phyloP scores from a whole-genome alignment of 2,888 invertebrate species.

The Scaptomyza tumidula region DNA sequence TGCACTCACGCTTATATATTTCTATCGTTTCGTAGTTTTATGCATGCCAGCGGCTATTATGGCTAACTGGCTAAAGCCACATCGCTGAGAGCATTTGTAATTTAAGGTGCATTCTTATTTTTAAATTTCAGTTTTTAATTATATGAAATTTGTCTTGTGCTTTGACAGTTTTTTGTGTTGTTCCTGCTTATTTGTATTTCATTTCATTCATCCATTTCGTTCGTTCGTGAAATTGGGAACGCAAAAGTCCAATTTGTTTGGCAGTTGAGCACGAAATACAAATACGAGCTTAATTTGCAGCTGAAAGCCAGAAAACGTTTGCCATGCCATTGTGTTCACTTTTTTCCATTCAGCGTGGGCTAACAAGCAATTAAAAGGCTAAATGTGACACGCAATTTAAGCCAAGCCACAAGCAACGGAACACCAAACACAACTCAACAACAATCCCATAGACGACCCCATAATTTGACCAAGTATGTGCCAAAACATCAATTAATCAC shows the following conservation, averaged over 20 bases:
- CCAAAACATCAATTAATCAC: conserved; percentile 67
- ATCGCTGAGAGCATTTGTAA: conserved; percentile 26
- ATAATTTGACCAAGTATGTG: conserved; percentile 48
- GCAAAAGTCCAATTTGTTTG: conserved; percentile 74
- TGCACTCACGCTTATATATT: conserved; percentile 3
- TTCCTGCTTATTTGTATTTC: conserved; percentile 24
- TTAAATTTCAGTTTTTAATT: conserved; percentile 45
- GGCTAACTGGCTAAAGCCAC: not conserved
- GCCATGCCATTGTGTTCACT: conserved; percentile 67
- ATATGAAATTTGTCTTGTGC: conserved; percentile 30
- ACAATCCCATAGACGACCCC: conserved; percentile 8
- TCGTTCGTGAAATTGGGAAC: conserved; percentile 51
- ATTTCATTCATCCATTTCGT: conserved; percentile 16
- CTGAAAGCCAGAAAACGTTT: conserved; percentile 68
- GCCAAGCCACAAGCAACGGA: not conserved
- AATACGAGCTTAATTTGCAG: conserved; percentile 70
- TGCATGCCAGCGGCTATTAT: conserved; percentile 35
- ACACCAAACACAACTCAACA: conserved; percentile 4
- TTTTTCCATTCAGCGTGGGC: conserved; percentile 63
- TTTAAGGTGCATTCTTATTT: conserved; percentile 28
- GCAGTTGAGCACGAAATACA: conserved; percentile 57
- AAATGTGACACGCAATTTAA: conserved; percentile 61
- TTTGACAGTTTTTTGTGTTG: not conserved
- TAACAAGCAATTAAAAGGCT: conserved; percentile 70
- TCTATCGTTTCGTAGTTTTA: not conserved